Conservation (phyloP, 2,113 vertebrate genomes). For the Helogale parvula region DNA sequence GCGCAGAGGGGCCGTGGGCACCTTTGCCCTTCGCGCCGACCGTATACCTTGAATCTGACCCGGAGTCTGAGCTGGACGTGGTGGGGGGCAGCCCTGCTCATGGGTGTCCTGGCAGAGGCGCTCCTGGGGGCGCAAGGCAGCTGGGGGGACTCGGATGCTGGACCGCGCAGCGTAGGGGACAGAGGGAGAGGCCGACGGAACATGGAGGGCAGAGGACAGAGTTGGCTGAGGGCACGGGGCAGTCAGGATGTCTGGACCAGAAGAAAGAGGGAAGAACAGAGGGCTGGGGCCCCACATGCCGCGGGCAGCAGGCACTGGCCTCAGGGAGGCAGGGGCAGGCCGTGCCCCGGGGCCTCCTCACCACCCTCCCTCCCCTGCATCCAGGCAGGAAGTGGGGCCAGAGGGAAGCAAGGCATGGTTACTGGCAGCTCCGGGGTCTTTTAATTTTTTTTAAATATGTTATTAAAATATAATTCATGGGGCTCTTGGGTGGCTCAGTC, state of each 20-base stretch:
- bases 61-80: rapidly evolving
- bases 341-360: not conserved
- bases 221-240: rapidly evolving
- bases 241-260: not conserved
- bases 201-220: not conserved
- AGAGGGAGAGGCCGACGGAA: rapidly evolving
- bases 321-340: not conserved
- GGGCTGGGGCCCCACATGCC: rapidly evolving
- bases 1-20: not conserved
- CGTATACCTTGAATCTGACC: no score
- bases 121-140: not conserved
- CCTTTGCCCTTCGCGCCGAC: rapidly evolving
- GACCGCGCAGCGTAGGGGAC: rapidly evolving
- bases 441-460: not conserved
- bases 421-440: rapidly evolving
- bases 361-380: not conserved
- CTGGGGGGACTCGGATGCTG: not conserved
- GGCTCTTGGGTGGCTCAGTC: no score
- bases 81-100: no score
- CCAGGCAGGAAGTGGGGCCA: no score
- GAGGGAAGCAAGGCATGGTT: no score
- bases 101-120: rapidly evolving
- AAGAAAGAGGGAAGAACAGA: not conserved
- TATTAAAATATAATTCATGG: not conserved
- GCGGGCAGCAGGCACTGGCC: rapidly evolving